Base-by-base conservation (phyloP, 2,797 vertebrate species). In the Cephalopachus bancanus region DNA sequence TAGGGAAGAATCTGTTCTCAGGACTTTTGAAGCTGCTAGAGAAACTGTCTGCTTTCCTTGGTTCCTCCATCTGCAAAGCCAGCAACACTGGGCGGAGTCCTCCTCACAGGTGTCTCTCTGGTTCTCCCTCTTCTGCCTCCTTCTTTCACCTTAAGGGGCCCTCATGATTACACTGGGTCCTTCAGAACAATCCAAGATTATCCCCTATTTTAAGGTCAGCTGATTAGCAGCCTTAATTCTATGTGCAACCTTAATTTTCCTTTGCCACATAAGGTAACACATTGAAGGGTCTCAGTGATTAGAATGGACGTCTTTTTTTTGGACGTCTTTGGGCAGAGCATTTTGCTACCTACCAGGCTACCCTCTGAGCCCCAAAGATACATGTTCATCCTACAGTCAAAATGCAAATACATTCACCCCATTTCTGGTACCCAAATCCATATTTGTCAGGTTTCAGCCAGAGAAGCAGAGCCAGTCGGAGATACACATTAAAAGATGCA, bases 291-390 rank as follows among this genome's bases (percentile, higher is more conserved):
- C 44, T 86, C 53, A 62, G n/a, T 9, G 57, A 71, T 53, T 83
- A 19, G 33, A 69, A 62, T 15, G 8, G 55, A 33, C 51, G 60
- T 88, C 49, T 94, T 69, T 60, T n/a, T n/a, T n/a, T n/a, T 69
- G 28, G 55, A 33, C 51, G 60, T 88, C 49, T 94, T 69, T 60
- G 2, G 16, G 3, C 7, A 33, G 33, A 60, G 1, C 71, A 79
- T 33, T 16, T 62, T 83, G 79, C 33, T 91, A n/a, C 60, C 71
- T 19, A 2, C 15, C 30, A 24, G 14, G 60, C 24, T 67, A 10
- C 44, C 53, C 65, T 89, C 90, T 83, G 44, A 51, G 37, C 33
- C n/a, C 79, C 84, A 91, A 96, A 95, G 81, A 80, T 12, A 53
- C 1, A 64, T 33, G 62, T 30, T 24, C 30, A 65, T 57, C 55